Base-by-base conservation (phyloP, 2,888 invertebrate species). In the Tinea semifulvella region DNA sequence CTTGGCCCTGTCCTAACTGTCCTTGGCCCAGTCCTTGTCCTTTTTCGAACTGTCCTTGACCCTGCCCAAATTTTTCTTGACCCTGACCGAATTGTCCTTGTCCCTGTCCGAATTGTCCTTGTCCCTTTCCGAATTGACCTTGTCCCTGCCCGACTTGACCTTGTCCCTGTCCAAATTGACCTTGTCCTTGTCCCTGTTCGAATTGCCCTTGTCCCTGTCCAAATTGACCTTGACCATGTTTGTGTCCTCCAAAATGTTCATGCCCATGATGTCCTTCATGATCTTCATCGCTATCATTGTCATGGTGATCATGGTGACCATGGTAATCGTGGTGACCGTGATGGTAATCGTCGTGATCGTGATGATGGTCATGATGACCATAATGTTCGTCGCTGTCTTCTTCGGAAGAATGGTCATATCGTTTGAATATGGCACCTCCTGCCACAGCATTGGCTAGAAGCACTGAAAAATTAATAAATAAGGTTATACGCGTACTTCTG, bases 151-250 rank as follows among this genome's bases (percentile, higher is more conserved):
- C 40, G 10, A 40, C 20, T 40, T 22, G 4, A 31, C 13, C 31
- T 31, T 31, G 39, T n/a, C 20, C 39, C 19, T 39, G 19, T 39
- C 39, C 39, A 39, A 19, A 39, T 19, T 39, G 18, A 4, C 20
- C n/a, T 22, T 22, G n/a, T n/a, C n/a, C n/a, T n/a, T n/a, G 25
- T 7, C 25, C 25, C 25, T 22, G 25, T 22, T 8, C 25, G 8
- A n/a, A n/a, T n/a, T n/a, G n/a, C n/a, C 25, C 25, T 14, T 35
- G 35, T 5, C 35, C 35, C 16, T 35, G 35, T 14, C 35, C 35
- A 35, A 27, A 31, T 13, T 31, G 31, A 7, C 18, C 36, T 14
- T 36, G 18, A 10, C 18, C 18, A 10, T 2, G 3, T 7, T 36
- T n/a, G 20, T 16, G 22, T 6, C 20, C 20, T 19, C 22, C 22